A percentile compares a stretch with the other conserved stretches of the same genome.
phyloP scores from a whole-genome alignment of 1,140 invertebrate genomes.

The Ephestia elutella region DNA sequence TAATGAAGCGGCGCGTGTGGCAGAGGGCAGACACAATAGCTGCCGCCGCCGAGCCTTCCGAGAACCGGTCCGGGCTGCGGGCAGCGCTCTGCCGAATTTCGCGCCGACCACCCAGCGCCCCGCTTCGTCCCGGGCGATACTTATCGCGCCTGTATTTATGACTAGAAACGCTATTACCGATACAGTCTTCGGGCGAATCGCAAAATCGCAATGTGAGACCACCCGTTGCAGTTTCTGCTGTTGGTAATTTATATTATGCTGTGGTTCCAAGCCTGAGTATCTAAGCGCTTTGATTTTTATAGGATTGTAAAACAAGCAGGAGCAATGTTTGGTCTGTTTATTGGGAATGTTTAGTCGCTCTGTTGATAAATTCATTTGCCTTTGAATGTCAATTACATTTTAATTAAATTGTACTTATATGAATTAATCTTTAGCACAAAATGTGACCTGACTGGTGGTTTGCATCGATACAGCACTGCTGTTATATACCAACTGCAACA shows the following conservation, averaged over 20 bases:
- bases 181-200: conserved; percentile 25
- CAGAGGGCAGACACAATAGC: conserved; percentile 58
- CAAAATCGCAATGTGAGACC: conserved; percentile 32
- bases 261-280: conserved; percentile 6
- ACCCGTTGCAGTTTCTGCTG: conserved; percentile 34
- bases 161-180: conserved; percentile 50
- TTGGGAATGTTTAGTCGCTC: too few relatives aligned
- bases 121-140: conserved; percentile 40
- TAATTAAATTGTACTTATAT: too few relatives aligned
- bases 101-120: conserved; percentile 61
- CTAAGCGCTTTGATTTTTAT: conserved; percentile 3
- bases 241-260: conserved; percentile 17
- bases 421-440: too few relatives aligned
- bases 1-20: conserved; percentile 53
- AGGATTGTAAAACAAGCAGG: neutral
- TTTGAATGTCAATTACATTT: too few relatives aligned
- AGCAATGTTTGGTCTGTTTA: too few relatives aligned
- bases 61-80: conserved; percentile 44
- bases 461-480: too few relatives aligned
- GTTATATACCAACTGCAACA: too few relatives aligned
- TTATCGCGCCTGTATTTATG: conserved; percentile 63
- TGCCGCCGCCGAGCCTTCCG: conserved; percentile 32
- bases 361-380: too few relatives aligned
- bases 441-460: too few relatives aligned
- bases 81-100: conserved; percentile 63